These are phyloP conservation scores for Paramisgurnus dabryanus DNA, from an alignment of 2,113 vertebrate species.

Conservation along the genomic window DNA sequence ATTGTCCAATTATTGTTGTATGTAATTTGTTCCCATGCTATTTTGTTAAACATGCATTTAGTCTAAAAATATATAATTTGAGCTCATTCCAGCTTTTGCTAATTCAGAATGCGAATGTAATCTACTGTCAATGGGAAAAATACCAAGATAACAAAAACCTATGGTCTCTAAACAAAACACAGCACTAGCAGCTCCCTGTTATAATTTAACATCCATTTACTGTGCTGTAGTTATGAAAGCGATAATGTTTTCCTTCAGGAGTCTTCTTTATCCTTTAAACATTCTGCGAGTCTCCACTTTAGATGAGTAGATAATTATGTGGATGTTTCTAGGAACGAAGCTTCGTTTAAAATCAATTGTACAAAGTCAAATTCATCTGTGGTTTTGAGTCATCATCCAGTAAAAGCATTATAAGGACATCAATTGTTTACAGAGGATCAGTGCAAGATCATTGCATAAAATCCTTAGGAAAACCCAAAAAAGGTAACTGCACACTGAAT, in stretches of 20 bases:
- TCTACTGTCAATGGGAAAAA: neutral
- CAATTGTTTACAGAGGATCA: neutral
- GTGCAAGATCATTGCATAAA: neutral
- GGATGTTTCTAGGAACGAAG: constrained; percentile 10
- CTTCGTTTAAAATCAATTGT: neutral
- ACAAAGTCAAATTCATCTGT: constrained; percentile 4
- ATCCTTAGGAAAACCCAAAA: neutral
- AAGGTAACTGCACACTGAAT: neutral
- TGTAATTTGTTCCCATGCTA: constrained; percentile 2
- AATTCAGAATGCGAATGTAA: neutral
- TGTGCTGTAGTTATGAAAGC: constrained; percentile 58
- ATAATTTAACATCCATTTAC: constrained; percentile 48
- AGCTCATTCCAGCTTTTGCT: neutral
- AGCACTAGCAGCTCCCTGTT: neutral
- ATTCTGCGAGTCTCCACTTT: constrained; percentile 17
- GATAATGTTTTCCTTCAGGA: constrained; percentile 27
- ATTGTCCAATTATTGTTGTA: neutral
- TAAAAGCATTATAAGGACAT: constrained; percentile 24
- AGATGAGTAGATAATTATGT: constrained; percentile 32
- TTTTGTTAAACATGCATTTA: constrained; percentile 20
- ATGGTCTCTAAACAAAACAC: neutral
- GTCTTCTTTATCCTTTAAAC: constrained; percentile 8
- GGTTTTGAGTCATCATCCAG: neutral
- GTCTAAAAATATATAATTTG: neutral
- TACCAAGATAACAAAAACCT: neutral